Percentiles rank a stretch among this genome's conserved stretches.
These are phyloP conservation scores for Halesus radiatus DNA, from an alignment of 1,140 invertebrate genomes.

Conservation along the genomic window DNA sequence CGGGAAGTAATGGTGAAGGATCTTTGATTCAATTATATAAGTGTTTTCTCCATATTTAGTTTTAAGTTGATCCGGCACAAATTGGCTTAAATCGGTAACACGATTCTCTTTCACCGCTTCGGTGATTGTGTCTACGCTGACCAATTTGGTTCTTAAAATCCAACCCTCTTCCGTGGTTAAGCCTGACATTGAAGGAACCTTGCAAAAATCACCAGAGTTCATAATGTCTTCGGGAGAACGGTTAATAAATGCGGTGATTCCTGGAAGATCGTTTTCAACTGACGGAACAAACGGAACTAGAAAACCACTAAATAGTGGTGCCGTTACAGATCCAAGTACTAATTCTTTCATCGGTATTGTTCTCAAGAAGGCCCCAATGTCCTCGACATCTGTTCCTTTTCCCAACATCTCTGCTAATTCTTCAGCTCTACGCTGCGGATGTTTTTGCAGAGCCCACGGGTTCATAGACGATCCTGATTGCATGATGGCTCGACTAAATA, in stretches of 20 bases:
- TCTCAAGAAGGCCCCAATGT: conserved; percentile 54
- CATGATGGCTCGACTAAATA: too few relatives aligned
- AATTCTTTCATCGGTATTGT: conserved; percentile 49
- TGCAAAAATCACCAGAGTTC: conserved; percentile 49
- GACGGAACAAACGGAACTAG: conserved; percentile 7
- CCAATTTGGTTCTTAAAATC: not conserved
- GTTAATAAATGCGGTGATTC: too few relatives aligned
- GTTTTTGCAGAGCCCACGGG: conserved; percentile 71
- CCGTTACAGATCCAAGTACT: conserved; percentile 58
- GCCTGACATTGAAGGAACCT: conserved; percentile 53
- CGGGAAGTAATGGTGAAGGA: conserved; percentile 43
- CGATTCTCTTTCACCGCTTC: not conserved
- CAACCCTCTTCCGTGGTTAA: conserved; percentile 52
- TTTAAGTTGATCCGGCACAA: too few relatives aligned
- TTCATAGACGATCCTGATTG: too few relatives aligned
- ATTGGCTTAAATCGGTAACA: too few relatives aligned
- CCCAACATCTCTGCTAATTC: conserved; percentile 69
- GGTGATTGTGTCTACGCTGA: not conserved
- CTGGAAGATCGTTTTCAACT: conserved; percentile 45
- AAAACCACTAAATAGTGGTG: conserved; percentile 50
- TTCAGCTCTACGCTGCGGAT: conserved; percentile 68
- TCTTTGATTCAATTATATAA: not conserved
- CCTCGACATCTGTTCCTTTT: too few relatives aligned
- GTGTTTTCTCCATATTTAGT: not conserved
- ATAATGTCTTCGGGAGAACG: conserved; percentile 49